phyloP scores from a whole-genome alignment of 2,888 invertebrate species.

The Rhagophthalmus giganteus region DNA sequence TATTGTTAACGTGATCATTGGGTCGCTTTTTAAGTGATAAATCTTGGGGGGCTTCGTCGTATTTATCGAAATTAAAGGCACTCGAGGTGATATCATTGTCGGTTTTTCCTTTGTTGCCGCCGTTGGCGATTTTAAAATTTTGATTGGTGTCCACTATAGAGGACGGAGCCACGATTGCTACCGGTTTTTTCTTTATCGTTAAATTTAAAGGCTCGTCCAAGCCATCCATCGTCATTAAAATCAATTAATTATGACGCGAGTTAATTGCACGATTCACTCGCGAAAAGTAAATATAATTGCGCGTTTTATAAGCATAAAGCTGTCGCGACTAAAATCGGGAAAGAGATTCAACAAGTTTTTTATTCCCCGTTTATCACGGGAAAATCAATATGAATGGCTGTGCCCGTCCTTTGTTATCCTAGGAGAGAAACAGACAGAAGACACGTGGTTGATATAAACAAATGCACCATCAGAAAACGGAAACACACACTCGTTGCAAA shows the following conservation, averaged over 20 bases:
- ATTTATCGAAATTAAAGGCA: slow-evolving; percentile 33
- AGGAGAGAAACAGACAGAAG: slow-evolving; percentile 51
- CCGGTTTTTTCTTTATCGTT: slow-evolving; percentile 58
- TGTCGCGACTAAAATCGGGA: slow-evolving; percentile 30
- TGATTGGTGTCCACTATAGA: slow-evolving; percentile 42
- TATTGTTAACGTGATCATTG: slow-evolving; percentile 25
- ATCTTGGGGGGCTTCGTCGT: slow-evolving; percentile 55
- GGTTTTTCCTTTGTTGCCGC: slow-evolving; percentile 35
- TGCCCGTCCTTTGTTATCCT: slow-evolving; percentile 55
- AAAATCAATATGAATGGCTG: slow-evolving; percentile 58
- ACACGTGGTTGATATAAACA: slow-evolving; percentile 44
- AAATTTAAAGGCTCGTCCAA: slow-evolving; percentile 57
- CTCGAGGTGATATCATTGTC: slow-evolving; percentile 28
- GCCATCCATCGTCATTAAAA: slow-evolving; percentile 19
- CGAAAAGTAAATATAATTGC: slow-evolving; percentile 1
- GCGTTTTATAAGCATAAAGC: slow-evolving; percentile 8
- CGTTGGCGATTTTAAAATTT: slow-evolving; percentile 37
- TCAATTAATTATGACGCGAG: slow-evolving; percentile 5
- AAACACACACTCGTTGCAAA: slow-evolving; percentile 16
- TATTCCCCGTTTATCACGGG: slow-evolving; percentile 56
- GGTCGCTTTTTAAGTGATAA: slow-evolving; percentile 45
- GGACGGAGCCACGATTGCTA: slow-evolving; percentile 60
- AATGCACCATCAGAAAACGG: slow-evolving; percentile 24
- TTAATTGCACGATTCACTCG: slow-evolving; percentile 3
- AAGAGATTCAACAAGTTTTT: slow-evolving; percentile 61